Evolutionary conservation across 1,140 invertebrate species (phyloP).

Genomic region (Dinothrombium tinctorium): DNA sequence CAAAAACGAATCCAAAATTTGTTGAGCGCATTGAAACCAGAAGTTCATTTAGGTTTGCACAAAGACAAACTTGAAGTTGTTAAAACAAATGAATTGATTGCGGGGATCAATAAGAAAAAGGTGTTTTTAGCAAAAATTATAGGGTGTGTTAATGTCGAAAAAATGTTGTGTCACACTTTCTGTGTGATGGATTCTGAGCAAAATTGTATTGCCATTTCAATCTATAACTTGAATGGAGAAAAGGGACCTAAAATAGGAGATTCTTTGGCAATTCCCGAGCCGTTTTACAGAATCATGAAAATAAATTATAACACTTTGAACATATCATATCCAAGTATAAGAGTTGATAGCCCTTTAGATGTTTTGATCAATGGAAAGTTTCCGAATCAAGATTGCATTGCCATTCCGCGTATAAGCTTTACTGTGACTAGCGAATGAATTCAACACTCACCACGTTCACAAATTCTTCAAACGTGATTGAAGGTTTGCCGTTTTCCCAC

Average conservation of each 20-base stretch:
- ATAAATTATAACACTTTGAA: constrained; percentile 24
- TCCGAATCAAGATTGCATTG: no score
- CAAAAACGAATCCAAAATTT: constrained; percentile 37
- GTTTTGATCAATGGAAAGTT: constrained; percentile 7
- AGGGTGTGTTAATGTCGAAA: background rate
- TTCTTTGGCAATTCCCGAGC: constrained; percentile 52
- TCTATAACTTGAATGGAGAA: constrained; percentile 59
- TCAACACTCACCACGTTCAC: no score
- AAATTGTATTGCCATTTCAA: constrained; percentile 41
- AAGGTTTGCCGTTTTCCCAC: no score
- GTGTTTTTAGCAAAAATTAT: background rate
- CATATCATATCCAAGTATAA: constrained; percentile 2
- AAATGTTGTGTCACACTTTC: constrained; percentile 28
- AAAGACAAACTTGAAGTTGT: constrained; percentile 41
- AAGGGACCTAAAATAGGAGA: constrained; percentile 47
- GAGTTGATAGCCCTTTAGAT: constrained; percentile 6
- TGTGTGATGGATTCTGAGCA: constrained; percentile 47
- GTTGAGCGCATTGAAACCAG: constrained; percentile 27
- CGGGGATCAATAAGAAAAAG: background rate
- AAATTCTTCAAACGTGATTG: no score
- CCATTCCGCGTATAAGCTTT: no score
- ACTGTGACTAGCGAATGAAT: no score
- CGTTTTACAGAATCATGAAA: constrained; percentile 34
- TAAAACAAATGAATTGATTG: constrained; percentile 38
- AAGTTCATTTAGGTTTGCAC: constrained; percentile 33